These are phyloP conservation scores for Sus cebifrons DNA, from an alignment of 2,797 vertebrate species.

Conservation along the genomic window DNA sequence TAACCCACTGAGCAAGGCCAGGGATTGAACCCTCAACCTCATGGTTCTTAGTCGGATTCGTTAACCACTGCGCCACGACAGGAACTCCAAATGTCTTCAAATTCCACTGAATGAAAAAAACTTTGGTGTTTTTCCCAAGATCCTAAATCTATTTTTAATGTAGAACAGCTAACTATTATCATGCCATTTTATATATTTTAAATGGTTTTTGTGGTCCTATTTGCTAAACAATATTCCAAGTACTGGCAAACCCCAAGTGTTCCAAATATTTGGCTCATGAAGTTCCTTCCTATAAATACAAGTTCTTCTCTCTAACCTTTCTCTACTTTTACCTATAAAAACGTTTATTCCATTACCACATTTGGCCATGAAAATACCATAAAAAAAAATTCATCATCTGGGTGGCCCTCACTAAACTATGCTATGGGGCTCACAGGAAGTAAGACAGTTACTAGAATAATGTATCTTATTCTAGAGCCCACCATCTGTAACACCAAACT, in stretches of 20 bases:
- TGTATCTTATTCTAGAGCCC: not conserved
- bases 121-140: conserved; percentile 22
- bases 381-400: not conserved
- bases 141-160: conserved; percentile 55
- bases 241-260: not conserved
- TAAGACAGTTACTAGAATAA: not conserved
- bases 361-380: not conserved
- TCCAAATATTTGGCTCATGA: not conserved
- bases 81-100: conserved; percentile 21
- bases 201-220: conserved; percentile 5
- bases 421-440: not conserved
- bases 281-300: conserved; percentile 1
- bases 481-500: not conserved
- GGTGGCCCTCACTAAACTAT: not conserved
- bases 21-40: too few relatives aligned
- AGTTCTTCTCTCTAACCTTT: conserved; percentile 21
- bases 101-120: conserved; percentile 31
- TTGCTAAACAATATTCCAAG: conserved; percentile 54
- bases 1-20: too few relatives aligned
- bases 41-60: too few relatives aligned
- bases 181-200: conserved; percentile 3
- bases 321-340: not conserved
- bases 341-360: not conserved
- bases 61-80: too few relatives aligned
- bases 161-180: not conserved